Conservation (phyloP, 2,888 invertebrate genomes). For the Corbicula japonica region DNA sequence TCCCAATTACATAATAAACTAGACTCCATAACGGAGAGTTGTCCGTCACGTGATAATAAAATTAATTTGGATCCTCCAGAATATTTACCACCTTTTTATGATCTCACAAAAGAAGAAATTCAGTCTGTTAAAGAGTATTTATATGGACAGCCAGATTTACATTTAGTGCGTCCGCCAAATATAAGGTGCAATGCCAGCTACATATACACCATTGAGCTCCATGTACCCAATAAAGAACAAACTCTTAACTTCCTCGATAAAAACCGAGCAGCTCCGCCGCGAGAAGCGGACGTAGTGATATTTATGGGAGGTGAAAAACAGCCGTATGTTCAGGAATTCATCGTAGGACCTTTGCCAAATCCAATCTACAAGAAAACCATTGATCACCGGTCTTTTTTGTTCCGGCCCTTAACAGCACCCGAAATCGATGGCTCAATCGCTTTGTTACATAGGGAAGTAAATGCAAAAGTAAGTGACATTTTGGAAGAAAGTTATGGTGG, state of each 20-base stretch:
- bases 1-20: conserved; percentile 16
- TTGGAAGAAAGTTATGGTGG: conserved; percentile 77
- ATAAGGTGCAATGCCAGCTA: conserved; percentile 47
- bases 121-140: conserved; percentile 46
- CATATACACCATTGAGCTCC: conserved; percentile 57
- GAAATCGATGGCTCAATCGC: conserved; percentile 58
- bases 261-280: conserved; percentile 56
- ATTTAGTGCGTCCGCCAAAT: conserved; percentile 41
- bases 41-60: conserved; percentile 24
- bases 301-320: conserved; percentile 74
- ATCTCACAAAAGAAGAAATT: conserved; percentile 59
- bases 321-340: conserved; percentile 76
- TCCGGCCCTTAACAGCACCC: conserved; percentile 68
- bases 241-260: conserved; percentile 55
- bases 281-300: conserved; percentile 76
- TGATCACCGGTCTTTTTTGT: conserved; percentile 68
- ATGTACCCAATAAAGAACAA: conserved; percentile 51
- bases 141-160: conserved; percentile 49
- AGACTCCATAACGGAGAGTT: conserved; percentile 22
- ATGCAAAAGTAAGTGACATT: conserved; percentile 65
- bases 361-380: conserved; percentile 61
- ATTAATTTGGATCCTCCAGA: conserved; percentile 58
- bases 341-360: conserved; percentile 75
- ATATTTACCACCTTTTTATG: conserved; percentile 58
- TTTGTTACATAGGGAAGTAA: conserved; percentile 41